Percentiles rank a stretch among this genome's conserved stretches.
Conservation (phyloP, 2,797 vertebrate genomes). For the Atherinosoma microstoma region DNA sequence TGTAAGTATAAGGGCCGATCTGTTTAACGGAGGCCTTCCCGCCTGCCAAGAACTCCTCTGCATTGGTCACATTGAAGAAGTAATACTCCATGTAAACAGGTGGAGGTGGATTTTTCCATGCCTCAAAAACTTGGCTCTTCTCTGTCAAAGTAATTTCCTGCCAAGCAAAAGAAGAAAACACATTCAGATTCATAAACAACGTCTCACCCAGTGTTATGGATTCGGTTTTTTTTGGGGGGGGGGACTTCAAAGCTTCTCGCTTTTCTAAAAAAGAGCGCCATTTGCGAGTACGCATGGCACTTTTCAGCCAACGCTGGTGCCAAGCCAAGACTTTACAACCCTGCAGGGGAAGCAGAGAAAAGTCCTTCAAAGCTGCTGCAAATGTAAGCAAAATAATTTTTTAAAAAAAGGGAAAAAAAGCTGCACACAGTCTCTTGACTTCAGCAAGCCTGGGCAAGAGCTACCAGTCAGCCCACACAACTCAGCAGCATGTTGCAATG, state of each 20-base stretch:
- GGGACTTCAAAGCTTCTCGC: constrained; percentile 11
- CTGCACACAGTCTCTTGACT: constrained; percentile 26
- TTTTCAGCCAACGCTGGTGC: constrained; percentile 31
- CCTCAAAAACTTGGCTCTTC: constrained; percentile 81
- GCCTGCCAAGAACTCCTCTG: constrained; percentile 80
- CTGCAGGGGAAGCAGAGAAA: constrained; percentile 37
- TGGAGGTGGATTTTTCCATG: constrained; percentile 87
- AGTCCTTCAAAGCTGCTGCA: constrained; percentile 40
- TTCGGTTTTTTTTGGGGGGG: background rate
- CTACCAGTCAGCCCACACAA: constrained; percentile 20
- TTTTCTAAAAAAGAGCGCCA: constrained; percentile 21
- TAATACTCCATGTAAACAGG: constrained; percentile 89
- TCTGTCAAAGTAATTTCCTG: constrained; percentile 85
- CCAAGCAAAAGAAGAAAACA: constrained; percentile 8
- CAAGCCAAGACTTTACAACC: constrained; percentile 19
- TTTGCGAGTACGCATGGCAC: constrained; percentile 32
- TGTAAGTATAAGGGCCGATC: constrained; percentile 88
- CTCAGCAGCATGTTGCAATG: constrained; percentile 1
- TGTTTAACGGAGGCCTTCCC: constrained; percentile 80
- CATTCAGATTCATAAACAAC: constrained; percentile 19
- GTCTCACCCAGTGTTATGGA: background rate
- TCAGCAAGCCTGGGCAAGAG: constrained; percentile 42
- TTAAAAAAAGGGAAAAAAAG: background rate
- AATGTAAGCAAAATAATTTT: constrained; percentile 31
- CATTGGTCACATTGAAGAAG: constrained; percentile 88